Percentiles rank a stretch among this genome's conserved stretches.
phyloP scores from a whole-genome alignment of 2,888 invertebrate genomes.

The Drosophila diplacantha region DNA sequence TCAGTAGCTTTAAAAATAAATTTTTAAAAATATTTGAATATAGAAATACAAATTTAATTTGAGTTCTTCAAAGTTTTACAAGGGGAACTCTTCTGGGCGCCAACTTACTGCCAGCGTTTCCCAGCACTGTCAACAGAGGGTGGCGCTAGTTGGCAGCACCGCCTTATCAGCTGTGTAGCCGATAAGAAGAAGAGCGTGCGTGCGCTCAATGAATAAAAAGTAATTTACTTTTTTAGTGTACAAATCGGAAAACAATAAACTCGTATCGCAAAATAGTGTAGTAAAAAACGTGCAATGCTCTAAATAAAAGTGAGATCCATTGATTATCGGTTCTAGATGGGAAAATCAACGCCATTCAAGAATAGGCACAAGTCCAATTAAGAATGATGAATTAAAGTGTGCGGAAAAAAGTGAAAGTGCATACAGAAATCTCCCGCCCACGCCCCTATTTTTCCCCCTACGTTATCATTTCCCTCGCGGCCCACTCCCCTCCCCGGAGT shows the following conservation, averaged over 20 bases:
- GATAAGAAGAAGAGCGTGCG: constrained; percentile 27
- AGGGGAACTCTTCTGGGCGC: neutral
- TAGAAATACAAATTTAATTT: neutral
- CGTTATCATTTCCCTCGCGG: constrained; percentile 1
- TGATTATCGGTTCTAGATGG: neutral
- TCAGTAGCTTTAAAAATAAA: constrained; percentile 1
- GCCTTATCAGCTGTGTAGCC: constrained; percentile 20
- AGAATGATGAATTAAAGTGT: constrained; percentile 53
- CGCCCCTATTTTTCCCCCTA: constrained; percentile 9
- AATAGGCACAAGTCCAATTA: neutral
- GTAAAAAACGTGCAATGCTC: neutral
- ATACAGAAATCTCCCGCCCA: constrained; percentile 23
- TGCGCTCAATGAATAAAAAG: constrained; percentile 24
- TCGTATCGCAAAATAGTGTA: neutral
- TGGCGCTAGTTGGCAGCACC: constrained; percentile 41
- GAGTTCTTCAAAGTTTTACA: too few species aligned
- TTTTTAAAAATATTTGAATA: neutral
- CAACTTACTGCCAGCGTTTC: neutral
- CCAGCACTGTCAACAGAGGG: neutral
- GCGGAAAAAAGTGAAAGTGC: constrained; percentile 55
- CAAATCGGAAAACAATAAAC: constrained; percentile 2
- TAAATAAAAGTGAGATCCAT: constrained; percentile 4
- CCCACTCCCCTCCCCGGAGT: neutral
- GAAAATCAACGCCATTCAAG: neutral
- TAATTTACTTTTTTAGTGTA: constrained; percentile 13